Evolutionary conservation across 2,888 invertebrate species (phyloP).

Genomic region (Dorcus parallelipipedus): DNA sequence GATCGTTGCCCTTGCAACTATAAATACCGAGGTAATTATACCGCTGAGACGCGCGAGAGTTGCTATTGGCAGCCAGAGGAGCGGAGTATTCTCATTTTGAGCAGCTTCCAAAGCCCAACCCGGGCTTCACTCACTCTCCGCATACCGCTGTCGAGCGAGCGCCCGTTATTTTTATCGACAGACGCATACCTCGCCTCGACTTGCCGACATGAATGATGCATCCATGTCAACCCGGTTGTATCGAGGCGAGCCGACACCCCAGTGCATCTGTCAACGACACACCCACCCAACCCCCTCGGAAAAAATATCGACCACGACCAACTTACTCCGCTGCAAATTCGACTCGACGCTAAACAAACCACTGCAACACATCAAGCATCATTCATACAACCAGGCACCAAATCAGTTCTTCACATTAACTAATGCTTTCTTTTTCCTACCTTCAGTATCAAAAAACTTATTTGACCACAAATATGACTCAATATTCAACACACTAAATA

Average conservation of each 20-base stretch:
- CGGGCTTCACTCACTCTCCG: constrained; percentile 42
- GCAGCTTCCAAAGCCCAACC: constrained; percentile 46
- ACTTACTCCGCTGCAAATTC: too few relatives aligned
- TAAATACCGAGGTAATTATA: constrained; percentile 51
- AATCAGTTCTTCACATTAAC: too few relatives aligned
- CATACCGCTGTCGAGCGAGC: constrained; percentile 40
- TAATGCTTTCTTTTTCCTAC: too few relatives aligned
- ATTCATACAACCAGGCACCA: too few relatives aligned
- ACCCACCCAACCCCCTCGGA: constrained; percentile 6
- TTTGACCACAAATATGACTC: too few relatives aligned
- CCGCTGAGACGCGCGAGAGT: constrained; percentile 41
- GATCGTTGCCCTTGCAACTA: constrained; percentile 48
- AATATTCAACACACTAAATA: too few relatives aligned
- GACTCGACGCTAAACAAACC: too few relatives aligned
- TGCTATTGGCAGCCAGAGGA: constrained; percentile 46
- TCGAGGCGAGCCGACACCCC: constrained; percentile 17
- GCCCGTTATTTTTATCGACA: constrained; percentile 39
- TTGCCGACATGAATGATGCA: constrained; percentile 16
- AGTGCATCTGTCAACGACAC: constrained; percentile 18
- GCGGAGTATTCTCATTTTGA: constrained; percentile 47
- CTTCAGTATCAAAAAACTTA: too few relatives aligned
- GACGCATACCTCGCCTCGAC: constrained; percentile 20
- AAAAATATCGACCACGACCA: constrained; percentile 13
- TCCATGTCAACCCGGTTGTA: constrained; percentile 17
- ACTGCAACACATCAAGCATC: too few relatives aligned